Evolutionary conservation across 2,797 vertebrate species (phyloP), one percentile per base, ranked within the genome.

Genomic region (Geotria australis): DNA sequence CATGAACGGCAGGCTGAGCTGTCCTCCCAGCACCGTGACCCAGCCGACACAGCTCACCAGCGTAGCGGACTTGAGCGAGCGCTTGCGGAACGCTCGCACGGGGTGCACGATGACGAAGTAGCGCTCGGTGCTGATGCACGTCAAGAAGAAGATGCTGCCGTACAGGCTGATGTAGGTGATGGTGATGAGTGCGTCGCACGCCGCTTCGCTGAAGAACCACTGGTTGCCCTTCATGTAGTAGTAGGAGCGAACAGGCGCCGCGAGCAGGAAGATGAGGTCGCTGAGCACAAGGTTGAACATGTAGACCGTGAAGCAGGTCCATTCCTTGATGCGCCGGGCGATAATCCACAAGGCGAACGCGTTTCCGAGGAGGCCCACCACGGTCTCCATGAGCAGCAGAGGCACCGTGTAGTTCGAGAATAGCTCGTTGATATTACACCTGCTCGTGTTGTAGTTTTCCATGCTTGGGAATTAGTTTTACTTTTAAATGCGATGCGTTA

Each of bases 121-220:
- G 10, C 80, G 79, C 63, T 91, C 80, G 60, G 85, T 61, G 1
- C 86, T 89, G 71, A 94, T 94, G 63, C 83, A 89, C 14, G 81
- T 89, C 64, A 94, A 83, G 63, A 96, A 74, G 15, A 94, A 76
- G 70, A 95, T 82, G 69, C 84, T 96, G 74, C 83, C 83, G 71
- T 91, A 94, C 51, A 95, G 78, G 70, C 91, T 93, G 59, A 78
- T 75, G 0, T 91, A 89, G 70, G 94, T 95, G 51, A 93, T 73
- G 68, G 94, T 93, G 61, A 79, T 71, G 15, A 85, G 74, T 0
- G 71, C 58, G 66, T 94, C 93, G 68, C 85, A 96, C 46, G 77
- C 60, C 2, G 61, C 69, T 2, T 71, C 68, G 1, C 85, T 84
- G 0, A 94, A 95, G 7, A 83, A 81, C 89, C 89, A 95, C 62